Conservation (phyloP, 2,113 vertebrate genomes). For the Heloderma charlesbogerti region DNA sequence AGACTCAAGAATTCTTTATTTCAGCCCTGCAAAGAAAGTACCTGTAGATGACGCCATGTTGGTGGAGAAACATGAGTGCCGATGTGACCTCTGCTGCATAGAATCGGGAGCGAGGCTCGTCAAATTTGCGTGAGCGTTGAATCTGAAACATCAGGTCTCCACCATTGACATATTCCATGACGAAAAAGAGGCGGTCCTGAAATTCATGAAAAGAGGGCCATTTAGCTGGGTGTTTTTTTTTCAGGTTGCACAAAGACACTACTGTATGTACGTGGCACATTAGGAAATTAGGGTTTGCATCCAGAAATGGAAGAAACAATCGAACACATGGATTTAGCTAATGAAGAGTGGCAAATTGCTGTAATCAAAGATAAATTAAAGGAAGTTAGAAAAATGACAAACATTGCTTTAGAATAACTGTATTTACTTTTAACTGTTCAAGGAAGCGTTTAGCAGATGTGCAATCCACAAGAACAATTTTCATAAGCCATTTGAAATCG, state of each 20-base stretch:
- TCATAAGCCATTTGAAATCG: not conserved
- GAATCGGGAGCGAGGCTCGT: conserved; percentile 95
- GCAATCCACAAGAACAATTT: not conserved
- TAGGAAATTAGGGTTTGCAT: conserved; percentile 23
- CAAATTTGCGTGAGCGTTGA: conserved; percentile 97
- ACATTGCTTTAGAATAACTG: not conserved
- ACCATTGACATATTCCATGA: conserved; percentile 99
- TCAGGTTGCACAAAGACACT: conserved; percentile 49
- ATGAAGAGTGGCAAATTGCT: not conserved
- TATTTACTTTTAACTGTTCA: not conserved
- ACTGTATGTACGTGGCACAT: conserved; percentile 47
- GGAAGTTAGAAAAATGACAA: not conserved
- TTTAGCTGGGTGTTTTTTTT: conserved; percentile 46
- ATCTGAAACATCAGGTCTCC: conserved; percentile 99
- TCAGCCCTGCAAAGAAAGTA: conserved; percentile 66
- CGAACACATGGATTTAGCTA: conserved; percentile 5
- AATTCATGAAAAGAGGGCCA: conserved; percentile 67
- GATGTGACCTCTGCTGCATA: conserved; percentile 98
- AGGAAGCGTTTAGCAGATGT: not conserved
- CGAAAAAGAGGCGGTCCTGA: conserved; percentile 98
- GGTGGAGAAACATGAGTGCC: conserved; percentile 98
- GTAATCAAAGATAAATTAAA: not conserved
- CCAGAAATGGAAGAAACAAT: conserved; percentile 47
- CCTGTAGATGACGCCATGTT: conserved; percentile 99
- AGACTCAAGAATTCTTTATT: conserved; percentile 50